phyloP scores from a whole-genome alignment of 2,888 invertebrate genomes.

The Morpho deidamia region DNA sequence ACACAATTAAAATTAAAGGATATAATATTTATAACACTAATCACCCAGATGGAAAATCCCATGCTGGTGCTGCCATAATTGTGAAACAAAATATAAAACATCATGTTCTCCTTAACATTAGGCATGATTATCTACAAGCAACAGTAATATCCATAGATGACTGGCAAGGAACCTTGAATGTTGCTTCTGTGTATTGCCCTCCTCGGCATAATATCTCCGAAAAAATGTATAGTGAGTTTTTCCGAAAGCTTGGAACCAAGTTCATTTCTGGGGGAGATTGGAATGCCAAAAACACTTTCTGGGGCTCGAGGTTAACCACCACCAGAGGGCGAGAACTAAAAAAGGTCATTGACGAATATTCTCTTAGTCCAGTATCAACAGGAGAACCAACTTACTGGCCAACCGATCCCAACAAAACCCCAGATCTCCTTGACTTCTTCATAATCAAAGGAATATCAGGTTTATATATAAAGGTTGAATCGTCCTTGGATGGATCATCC shows the following conservation, averaged over 20 bases:
- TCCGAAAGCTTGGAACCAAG: too few relatives aligned
- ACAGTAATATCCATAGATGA: not conserved
- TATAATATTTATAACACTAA: not conserved
- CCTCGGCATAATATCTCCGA: too few relatives aligned
- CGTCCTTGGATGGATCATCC: slow-evolving; percentile 8
- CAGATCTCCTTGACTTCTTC: slow-evolving; percentile 28
- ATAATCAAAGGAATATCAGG: not conserved
- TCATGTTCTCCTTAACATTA: not conserved
- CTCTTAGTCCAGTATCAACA: slow-evolving; percentile 9
- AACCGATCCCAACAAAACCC: slow-evolving; percentile 18
- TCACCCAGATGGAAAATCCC: slow-evolving; percentile 1
- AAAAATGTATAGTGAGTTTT: too few relatives aligned
- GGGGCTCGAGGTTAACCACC: slow-evolving; percentile 13
- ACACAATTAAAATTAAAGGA: not conserved
- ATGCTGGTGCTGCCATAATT: slow-evolving; percentile 1
- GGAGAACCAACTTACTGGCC: slow-evolving; percentile 26
- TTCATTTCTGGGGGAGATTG: slow-evolving; percentile 22
- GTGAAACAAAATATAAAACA: not conserved
- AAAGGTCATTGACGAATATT: not conserved
- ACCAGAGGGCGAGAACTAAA: slow-evolving; percentile 11
- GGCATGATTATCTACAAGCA: not conserved
- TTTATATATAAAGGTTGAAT: too few relatives aligned
- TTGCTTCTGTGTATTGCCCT: too few relatives aligned
- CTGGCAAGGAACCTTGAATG: not conserved
- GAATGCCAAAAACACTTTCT: slow-evolving; percentile 21